Percentiles rank a stretch among this genome's conserved stretches.
phyloP scores from a whole-genome alignment of 2,113 vertebrate genomes.

The Eolophus roseicapilla region DNA sequence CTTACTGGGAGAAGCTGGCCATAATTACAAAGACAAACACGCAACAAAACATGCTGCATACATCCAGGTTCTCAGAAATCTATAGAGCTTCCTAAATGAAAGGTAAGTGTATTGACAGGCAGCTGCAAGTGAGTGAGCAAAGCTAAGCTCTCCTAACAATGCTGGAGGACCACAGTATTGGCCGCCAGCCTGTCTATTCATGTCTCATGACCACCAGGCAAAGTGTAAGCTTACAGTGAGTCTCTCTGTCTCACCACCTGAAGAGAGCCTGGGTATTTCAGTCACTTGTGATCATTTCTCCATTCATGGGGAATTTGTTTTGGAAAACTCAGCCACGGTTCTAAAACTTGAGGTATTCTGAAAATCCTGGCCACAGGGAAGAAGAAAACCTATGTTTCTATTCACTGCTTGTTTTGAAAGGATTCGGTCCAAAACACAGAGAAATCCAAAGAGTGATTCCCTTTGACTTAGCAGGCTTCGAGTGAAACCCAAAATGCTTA shows the following conservation, averaged over 20 bases:
- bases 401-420: conserved; percentile 25
- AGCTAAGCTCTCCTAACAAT: neutral
- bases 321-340: neutral
- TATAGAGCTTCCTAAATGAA: neutral
- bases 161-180: neutral
- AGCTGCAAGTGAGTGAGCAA: neutral
- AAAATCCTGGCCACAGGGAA: conserved; percentile 9
- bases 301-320: neutral
- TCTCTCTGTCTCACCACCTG: neutral
- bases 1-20: neutral
- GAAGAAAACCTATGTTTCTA: neutral
- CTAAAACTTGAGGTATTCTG: conserved; percentile 1
- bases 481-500: neutral
- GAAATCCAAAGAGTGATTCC: neutral
- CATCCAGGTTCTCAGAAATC: neutral
- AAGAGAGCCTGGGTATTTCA: neutral
- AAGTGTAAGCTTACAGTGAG: neutral
- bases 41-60: neutral
- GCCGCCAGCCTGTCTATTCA: neutral
- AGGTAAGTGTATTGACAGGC: neutral
- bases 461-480: neutral
- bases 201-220: neutral
- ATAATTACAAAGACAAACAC: neutral
- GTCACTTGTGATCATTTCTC: neutral
- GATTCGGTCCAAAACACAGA: neutral